Evolutionary conservation across 2,888 invertebrate genomes (phyloP).

Genomic region (Lacanobia wlatinum): DNA sequence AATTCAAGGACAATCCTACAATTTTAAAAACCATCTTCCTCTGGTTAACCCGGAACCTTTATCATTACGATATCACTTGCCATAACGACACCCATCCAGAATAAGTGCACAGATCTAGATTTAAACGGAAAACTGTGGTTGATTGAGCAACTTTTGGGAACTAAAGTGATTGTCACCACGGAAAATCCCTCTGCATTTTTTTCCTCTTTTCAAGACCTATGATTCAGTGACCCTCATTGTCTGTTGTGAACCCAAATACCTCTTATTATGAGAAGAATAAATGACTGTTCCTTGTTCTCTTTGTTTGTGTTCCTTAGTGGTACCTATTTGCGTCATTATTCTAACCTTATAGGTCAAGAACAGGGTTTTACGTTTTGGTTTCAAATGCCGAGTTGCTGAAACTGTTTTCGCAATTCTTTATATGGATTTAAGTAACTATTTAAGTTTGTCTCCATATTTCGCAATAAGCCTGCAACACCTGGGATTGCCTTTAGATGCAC

Average conservation of each 20-base stretch:
- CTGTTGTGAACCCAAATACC: conserved; percentile 9
- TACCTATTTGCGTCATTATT: conserved; percentile 26
- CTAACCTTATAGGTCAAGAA: conserved; percentile 19
- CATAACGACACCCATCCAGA: conserved; percentile 43
- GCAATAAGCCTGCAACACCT: no score
- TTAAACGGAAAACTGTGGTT: conserved; percentile 73
- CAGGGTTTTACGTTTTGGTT: not conserved
- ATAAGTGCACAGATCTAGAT: conserved; percentile 57
- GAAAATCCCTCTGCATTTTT: conserved; percentile 65
- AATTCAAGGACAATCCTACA: not conserved
- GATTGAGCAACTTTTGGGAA: conserved; percentile 71
- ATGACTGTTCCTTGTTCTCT: conserved; percentile 34
- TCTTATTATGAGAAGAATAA: conserved; percentile 33
- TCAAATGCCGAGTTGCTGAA: not conserved
- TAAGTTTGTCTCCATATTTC: no score
- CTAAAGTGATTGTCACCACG: conserved; percentile 54
- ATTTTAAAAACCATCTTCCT: not conserved
- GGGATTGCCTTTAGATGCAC: no score
- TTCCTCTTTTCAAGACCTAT: conserved; percentile 48
- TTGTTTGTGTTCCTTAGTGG: conserved; percentile 23
- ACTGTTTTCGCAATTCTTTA: not conserved
- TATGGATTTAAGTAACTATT: no score
- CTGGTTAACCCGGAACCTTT: not conserved
- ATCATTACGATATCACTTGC: not conserved
- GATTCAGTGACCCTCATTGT: conserved; percentile 56